Evolutionary conservation across 2,113 vertebrate species (phyloP).

Genomic region (Uropsilus gracilis): DNA sequence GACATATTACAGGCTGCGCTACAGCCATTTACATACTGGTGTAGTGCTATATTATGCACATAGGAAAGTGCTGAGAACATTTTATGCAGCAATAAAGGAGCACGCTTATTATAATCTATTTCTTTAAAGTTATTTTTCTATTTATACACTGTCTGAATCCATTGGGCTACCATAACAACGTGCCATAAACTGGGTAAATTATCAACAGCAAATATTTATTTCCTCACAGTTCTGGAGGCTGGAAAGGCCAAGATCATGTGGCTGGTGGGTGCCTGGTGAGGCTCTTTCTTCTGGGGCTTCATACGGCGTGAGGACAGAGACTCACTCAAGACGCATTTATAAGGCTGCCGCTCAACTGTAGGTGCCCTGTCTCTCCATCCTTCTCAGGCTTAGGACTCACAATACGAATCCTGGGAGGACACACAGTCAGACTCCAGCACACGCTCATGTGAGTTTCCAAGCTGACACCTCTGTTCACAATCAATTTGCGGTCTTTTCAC

Average conservation of each 20-base stretch:
- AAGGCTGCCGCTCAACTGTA: neutral
- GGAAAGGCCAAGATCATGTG: no score
- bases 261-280: no score
- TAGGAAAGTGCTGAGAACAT: neutral
- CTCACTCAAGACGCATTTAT: neutral
- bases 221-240: neutral
- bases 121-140: constrained; percentile 44
- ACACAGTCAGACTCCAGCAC: neutral
- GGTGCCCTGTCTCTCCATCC: neutral
- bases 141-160: neutral
- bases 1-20: neutral
- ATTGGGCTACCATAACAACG: neutral
- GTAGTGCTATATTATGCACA: neutral
- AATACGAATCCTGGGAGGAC: neutral
- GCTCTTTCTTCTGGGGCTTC: neutral
- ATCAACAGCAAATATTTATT: neutral
- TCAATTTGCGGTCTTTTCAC: neutral
- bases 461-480: neutral
- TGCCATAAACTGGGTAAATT: neutral
- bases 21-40: constrained; percentile 29
- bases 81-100: constrained; percentile 51
- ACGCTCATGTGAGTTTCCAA: neutral
- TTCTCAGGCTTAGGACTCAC: neutral
- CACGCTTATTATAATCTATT: constrained; percentile 53
- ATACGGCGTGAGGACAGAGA: neutral